Base-by-base conservation (phyloP, 1,140 invertebrate species). In the Gryon sp. region DNA sequence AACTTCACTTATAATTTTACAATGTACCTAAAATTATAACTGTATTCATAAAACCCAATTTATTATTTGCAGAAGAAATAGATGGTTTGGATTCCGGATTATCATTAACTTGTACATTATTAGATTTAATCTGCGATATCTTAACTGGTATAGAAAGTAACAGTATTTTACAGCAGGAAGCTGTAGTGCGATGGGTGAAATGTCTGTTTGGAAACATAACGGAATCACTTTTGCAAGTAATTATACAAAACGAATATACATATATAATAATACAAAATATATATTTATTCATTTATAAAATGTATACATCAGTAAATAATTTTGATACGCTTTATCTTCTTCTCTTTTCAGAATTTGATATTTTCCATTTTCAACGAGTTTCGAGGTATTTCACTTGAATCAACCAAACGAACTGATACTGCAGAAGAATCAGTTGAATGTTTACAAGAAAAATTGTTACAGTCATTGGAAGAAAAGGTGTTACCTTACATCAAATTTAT, bases 81-180 rank as follows among this genome's bases (percentile, higher is more conserved):
- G 85, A 88, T 1, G 86, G 85, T 34, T 48, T 88, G n/a, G 86
- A 87, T 52, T 80, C 81, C 2, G 82, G 83, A 45, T 60, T 88
- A 57, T 81, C 72, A 9, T 69, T 88, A 38, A 87, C 86, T 7
- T 83, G 84, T 40, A 80, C 79, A n/a, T 40, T 57, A 26, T 57
- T 87, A 50, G 86, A 88, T 59, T 53, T 88, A 15, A 68, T 86
- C 4, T 88, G 86, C 41, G 86, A 88, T 57, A 73, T 87, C 55
- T 59, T 88, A 22, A 69, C 78, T 12, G 86, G 85, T 0, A 75
- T 86, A 48, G 76, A 79, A 18, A 86, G 86, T 78, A 84, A 78
- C 5, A 87, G 80, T 41, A 79, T 81, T 2, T 76, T 86, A 9
- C 83, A 86, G 18, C 86, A 87, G 53, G 85, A 87, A 70, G 76